Evolutionary conservation across 2,888 invertebrate genomes (phyloP), one percentile per base, ranked within the genome.

Genomic region (Drosophila greeni): DNA sequence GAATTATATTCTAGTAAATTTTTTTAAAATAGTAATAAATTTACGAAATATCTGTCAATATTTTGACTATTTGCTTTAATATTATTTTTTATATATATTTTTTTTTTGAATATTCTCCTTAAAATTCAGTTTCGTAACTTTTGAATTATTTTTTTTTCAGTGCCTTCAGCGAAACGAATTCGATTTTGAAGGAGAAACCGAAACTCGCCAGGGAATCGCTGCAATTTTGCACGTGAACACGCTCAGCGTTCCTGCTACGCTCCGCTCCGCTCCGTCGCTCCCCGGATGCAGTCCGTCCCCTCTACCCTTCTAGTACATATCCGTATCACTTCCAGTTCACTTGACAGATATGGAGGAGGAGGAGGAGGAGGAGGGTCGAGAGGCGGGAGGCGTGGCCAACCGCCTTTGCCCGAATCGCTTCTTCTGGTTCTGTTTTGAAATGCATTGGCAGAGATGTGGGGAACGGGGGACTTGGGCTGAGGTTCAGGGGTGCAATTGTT

Each of bases 191-290:
- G 58, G 36, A 66, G 57, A 66, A 56, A 34, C 51, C 72, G 43
- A 77, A 81, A 66, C 72, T 61, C 53, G 53, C 56, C 49, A 12
- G 85, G 81, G 79, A 81, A 83, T 80, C 72, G 79, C 60, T 74
- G 85, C 79, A 80, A 85, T 80, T 80, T 80, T 80, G 85, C 85
- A 83, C 85, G 79, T 80, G 79, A 80, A 85, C 84, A 83, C 85
- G 74, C 80, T 76, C 61, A 68, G 70, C 65, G 66, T 76, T 49
- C 53, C 37, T 40, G 36, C 45, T 37, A 47, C 70, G 48, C 42
- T 53, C 48, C 55, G 47, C 37, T 47, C 23, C 40, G 34, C 26
- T 37, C 29, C 29, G 45, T 31, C 14, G 29, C 45, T 20, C 5
- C 2, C 45, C 31, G 45, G 45, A 47, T 47, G 31, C 29, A 34